Evolutionary conservation across 1,140 invertebrate genomes (phyloP), one percentile per base, ranked within the genome.

Genomic region (Cryptotermes secundus): DNA sequence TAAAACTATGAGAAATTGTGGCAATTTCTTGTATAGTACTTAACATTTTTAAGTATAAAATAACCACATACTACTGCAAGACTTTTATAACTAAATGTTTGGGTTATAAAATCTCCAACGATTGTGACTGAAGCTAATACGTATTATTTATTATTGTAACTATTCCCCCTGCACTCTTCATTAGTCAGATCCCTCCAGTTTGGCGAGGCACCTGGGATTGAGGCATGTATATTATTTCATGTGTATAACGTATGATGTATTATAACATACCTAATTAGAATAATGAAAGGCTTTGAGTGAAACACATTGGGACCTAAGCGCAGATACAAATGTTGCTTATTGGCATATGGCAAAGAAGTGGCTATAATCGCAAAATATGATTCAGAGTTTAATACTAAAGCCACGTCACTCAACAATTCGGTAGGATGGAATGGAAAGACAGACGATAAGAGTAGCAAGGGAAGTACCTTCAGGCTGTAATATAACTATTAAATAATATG

Each of bases 51-150:
- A 72, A n/a, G 59, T 14, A n/a, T 72, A 72, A 59, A 7, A 72
- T n/a, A 72, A 72, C 26, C n/a, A 72, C 26, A 72, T 31, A 72
- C n/a, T 72, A 72, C 24, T 59, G 26, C 59, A 72, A 31, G 59
- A 72, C 7, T 72, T 72, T 72, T 72, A 72, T 72, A 72, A 72
- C n/a, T 72, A 31, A 72, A 31, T 72, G 26, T 72, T 72, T 72
- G 59, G 59, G 59, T 72, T 72, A 72, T 72, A 31, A 72, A 72
- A 72, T 72, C n/a, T n/a, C 59, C 59, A 72, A 72, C 59, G 59
- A 72, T 72, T 31, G 59, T 72, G 59, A 72, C 26, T n/a, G 59
- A 72, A 7, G 59, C 59, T 72, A 72, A 72, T 72, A 31, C 59
- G 59, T 72, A 72, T 72, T 72, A 72, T 72, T 72, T 72, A 72